A percentile compares a stretch with the other conserved stretches of the same genome.
Evolutionary conservation across 2,888 invertebrate species (phyloP).

Genomic region (Acronicta aceris): DNA sequence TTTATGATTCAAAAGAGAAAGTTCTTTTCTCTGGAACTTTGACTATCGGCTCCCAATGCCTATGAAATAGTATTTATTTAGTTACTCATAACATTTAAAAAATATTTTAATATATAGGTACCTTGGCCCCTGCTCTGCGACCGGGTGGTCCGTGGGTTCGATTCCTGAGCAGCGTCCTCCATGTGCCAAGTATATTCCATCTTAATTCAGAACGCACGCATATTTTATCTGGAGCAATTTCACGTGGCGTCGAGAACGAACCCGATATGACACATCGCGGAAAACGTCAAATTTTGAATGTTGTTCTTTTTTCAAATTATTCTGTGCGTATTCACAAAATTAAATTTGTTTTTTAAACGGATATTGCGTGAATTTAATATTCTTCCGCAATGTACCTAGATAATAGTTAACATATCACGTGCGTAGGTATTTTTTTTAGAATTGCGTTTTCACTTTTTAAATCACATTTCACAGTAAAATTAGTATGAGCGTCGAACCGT

Average conservation of each 20-base stretch:
- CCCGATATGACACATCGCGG: conserved; percentile 65
- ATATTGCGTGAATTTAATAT: conserved; percentile 14
- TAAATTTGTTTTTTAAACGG: conserved; percentile 6
- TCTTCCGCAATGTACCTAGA: conserved; percentile 29
- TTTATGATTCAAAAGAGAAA: too few species aligned
- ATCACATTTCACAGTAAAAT: conserved; percentile 66
- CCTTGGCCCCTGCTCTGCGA: conserved; percentile 77
- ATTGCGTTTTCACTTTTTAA: conserved; percentile 58
- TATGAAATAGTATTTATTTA: too few species aligned
- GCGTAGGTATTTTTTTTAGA: conserved; percentile 37
- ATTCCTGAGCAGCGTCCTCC: conserved; percentile 77
- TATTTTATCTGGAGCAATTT: conserved; percentile 34
- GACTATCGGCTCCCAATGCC: too few species aligned
- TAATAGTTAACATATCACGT: conserved; percentile 42
- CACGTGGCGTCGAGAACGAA: conserved; percentile 68
- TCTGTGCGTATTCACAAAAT: neutral
- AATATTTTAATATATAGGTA: conserved; percentile 44
- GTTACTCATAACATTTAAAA: neutral
- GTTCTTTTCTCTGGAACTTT: too few species aligned
- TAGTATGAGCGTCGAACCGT: conserved; percentile 65
- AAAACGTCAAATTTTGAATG: conserved; percentile 32
- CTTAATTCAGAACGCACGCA: conserved; percentile 60
- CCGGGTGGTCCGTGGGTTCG: conserved; percentile 63
- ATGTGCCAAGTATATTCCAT: conserved; percentile 88
- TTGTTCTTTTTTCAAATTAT: neutral